A percentile compares a stretch with the other conserved stretches of the same genome.
Conservation (phyloP, 2,888 invertebrate species). For the Mythimna pallens region DNA sequence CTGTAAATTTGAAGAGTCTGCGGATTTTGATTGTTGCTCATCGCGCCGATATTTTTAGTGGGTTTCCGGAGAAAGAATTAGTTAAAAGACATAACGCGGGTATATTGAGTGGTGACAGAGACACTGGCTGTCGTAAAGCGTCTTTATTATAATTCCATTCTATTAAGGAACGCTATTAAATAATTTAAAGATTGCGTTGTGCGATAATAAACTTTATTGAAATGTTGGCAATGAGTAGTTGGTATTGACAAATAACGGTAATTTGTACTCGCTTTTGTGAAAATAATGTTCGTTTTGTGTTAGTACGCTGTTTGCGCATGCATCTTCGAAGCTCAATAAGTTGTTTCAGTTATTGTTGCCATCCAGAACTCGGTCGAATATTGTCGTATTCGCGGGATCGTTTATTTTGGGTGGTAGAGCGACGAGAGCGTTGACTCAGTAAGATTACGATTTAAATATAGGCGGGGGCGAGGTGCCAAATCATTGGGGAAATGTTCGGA, state of each 20-base stretch:
- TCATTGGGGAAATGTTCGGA: slow-evolving; percentile 86
- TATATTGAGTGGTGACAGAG: slow-evolving; percentile 38
- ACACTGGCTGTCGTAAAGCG: slow-evolving; percentile 4
- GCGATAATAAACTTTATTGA: slow-evolving; percentile 21
- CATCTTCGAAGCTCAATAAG: slow-evolving; percentile 36
- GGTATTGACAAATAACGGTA: slow-evolving; percentile 12
- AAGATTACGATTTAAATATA: slow-evolving; percentile 90
- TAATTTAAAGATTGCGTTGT: neutral
- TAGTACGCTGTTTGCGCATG: slow-evolving; percentile 35
- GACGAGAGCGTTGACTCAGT: slow-evolving; percentile 89
- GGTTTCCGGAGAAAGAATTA: slow-evolving; percentile 54
- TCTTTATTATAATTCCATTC: slow-evolving; percentile 20
- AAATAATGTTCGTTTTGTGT: slow-evolving; percentile 8
- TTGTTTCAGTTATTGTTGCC: slow-evolving; percentile 72
- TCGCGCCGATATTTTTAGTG: slow-evolving; percentile 61
- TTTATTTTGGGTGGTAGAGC: slow-evolving; percentile 86
- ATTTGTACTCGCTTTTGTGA: neutral
- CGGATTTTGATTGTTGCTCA: slow-evolving; percentile 63
- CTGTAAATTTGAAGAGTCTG: slow-evolving; percentile 58
- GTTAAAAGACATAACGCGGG: slow-evolving; percentile 22
- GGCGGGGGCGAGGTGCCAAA: slow-evolving; percentile 89
- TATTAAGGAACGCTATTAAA: slow-evolving; percentile 1
- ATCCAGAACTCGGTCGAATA: slow-evolving; percentile 79
- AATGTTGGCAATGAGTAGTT: neutral
- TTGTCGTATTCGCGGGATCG: slow-evolving; percentile 82